These are phyloP conservation scores for Gymnorhina tibicen DNA, from an alignment of 2,113 vertebrate genomes.

Conservation along the genomic window DNA sequence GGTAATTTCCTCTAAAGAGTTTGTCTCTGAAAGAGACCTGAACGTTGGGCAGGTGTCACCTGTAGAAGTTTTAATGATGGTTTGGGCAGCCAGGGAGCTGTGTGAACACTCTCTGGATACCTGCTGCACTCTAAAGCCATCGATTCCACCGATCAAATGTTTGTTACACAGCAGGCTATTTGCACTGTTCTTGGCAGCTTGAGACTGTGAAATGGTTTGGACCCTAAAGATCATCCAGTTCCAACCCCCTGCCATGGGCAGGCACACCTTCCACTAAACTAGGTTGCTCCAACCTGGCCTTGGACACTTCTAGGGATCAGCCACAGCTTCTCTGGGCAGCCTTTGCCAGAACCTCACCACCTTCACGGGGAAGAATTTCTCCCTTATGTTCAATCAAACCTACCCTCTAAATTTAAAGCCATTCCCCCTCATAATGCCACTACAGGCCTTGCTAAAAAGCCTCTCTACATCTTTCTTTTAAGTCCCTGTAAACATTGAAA, in stretches of 20 bases:
- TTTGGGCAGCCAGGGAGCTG: not conserved
- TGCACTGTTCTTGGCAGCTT: not conserved
- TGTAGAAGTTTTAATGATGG: not conserved
- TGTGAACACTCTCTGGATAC: not conserved
- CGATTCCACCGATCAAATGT: not conserved
- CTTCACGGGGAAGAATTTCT: accelerated
- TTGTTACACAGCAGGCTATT: accelerated
- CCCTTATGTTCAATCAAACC: not conserved
- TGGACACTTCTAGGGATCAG: accelerated
- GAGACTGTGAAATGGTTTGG: not conserved
- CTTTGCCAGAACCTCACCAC: accelerated
- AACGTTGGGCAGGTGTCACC: not conserved
- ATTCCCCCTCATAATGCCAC: not conserved
- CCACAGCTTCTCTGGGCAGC: not conserved
- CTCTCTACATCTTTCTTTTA: not conserved
- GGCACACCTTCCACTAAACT: accelerated
- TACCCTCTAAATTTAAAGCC: not conserved
- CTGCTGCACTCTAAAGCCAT: not conserved
- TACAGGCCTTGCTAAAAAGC: not conserved
- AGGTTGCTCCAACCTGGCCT: accelerated
- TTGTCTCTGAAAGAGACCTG: not conserved
- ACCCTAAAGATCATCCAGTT: accelerated
- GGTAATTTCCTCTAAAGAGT: not conserved
- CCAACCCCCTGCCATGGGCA: accelerated
- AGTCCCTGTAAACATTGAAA: not conserved